phyloP scores from a whole-genome alignment of 2,113 vertebrate genomes.

The Tychaedon coryphoeus region DNA sequence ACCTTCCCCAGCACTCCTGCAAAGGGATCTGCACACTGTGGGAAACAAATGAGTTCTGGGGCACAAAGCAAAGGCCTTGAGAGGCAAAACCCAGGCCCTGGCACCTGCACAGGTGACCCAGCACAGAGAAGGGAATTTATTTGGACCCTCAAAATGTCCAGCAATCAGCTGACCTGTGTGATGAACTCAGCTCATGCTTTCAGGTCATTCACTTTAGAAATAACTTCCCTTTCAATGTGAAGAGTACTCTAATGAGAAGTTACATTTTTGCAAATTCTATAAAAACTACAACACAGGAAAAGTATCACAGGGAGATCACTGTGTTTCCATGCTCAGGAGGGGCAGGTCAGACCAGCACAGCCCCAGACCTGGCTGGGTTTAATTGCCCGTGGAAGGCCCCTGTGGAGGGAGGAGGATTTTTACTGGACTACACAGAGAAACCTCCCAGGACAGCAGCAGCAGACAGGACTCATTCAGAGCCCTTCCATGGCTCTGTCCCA shows the following conservation, averaged over 20 bases:
- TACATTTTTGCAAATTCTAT: not conserved
- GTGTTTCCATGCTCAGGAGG: not conserved
- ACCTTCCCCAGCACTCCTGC: rapidly evolving
- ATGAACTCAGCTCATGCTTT: not conserved
- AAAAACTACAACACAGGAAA: not conserved
- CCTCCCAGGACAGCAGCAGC: not conserved
- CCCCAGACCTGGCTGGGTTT: not conserved
- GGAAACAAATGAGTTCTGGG: not conserved
- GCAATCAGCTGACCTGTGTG: not conserved
- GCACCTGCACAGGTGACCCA: not conserved
- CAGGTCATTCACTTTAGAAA: not conserved
- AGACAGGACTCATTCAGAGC: not conserved
- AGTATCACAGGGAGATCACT: not conserved
- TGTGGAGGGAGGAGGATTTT: not conserved
- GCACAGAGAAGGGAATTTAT: not conserved
- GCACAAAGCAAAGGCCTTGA: not conserved
- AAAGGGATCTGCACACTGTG: not conserved
- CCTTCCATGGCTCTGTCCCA: not conserved
- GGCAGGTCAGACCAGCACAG: not conserved
- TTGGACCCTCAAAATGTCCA: not conserved
- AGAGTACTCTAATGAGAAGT: not conserved
- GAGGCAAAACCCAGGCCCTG: not conserved
- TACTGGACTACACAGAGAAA: not conserved
- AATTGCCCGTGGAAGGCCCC: not conserved
- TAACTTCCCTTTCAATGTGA: not conserved